Base-by-base conservation (phyloP, 2,888 invertebrate genomes). In the Pyralis farinalis region DNA sequence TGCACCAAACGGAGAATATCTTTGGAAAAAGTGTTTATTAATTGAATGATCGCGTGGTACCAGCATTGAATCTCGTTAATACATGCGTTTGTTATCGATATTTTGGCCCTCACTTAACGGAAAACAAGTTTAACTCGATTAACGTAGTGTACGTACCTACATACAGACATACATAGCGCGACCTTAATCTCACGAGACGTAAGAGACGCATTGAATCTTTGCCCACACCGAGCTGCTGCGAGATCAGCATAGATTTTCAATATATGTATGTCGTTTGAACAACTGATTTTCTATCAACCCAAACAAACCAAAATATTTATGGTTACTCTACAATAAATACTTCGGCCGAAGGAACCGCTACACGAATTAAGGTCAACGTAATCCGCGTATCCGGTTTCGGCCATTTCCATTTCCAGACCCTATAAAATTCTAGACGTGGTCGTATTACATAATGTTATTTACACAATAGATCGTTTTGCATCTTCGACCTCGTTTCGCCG, bases 41-140 rank as follows among this genome's bases (percentile, higher is more conserved):
- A n/a, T n/a, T n/a, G n/a, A n/a, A n/a, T n/a, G n/a, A n/a, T n/a
- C n/a, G n/a, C n/a, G n/a, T n/a, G n/a, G n/a, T n/a, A n/a, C n/a
- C n/a, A n/a, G n/a, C n/a, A n/a, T n/a, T n/a, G n/a, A n/a, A n/a
- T n/a, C n/a, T n/a, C n/a, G n/a, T n/a, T n/a, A n/a, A n/a, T n/a
- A n/a, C n/a, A n/a, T n/a, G n/a, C n/a, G n/a, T n/a, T n/a, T n/a
- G n/a, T n/a, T n/a, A n/a, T n/a, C n/a, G n/a, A 34, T 10, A 55
- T 63, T 66, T 62, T 50, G 69, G 55, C 63, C 25, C 68, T 62
- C 59, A 47, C 40, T 51, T 69, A 68, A 68, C 59, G 62, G 64
- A 66, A 62, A 77, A 74, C 76, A 51, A 69, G 76, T 76, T 73
- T 66, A 51, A 55, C 54, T 58, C 44, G 50, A 52, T 49, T 52